Percentiles rank a stretch among this genome's conserved stretches.
These are phyloP conservation scores for Calephelis perditalis DNA, from an alignment of 2,888 invertebrate genomes.

Conservation along the genomic window DNA sequence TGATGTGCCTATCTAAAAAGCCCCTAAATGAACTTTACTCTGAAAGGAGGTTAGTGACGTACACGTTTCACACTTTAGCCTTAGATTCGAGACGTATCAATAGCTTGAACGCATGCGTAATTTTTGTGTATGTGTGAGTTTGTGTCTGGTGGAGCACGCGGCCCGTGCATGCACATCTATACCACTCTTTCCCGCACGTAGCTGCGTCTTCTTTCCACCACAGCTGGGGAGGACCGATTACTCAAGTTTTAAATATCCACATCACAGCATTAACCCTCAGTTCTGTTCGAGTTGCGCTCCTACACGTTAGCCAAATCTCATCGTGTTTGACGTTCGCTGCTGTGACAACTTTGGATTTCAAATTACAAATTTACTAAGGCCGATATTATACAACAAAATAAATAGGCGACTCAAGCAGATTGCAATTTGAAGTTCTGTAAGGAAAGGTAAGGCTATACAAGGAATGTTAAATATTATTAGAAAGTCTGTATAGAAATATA, in stretches of 20 bases:
- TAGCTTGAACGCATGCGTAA: constrained; percentile 66
- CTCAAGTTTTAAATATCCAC: constrained; percentile 68
- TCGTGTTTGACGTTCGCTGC: constrained; percentile 43
- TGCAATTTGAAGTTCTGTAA: not conserved
- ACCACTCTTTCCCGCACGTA: constrained; percentile 49
- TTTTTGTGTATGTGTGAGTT: constrained; percentile 51
- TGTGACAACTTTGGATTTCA: constrained; percentile 46
- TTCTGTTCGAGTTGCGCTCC: constrained; percentile 58
- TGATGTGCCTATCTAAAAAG: constrained; percentile 17
- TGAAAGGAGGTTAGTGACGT: constrained; percentile 60
- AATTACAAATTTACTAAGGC: constrained; percentile 1
- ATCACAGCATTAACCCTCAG: constrained; percentile 57
- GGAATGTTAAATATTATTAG: constrained; percentile 1
- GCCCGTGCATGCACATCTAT: constrained; percentile 54
- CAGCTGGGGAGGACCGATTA: constrained; percentile 56
- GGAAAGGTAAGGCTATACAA: constrained; percentile 3
- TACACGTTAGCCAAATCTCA: constrained; percentile 42
- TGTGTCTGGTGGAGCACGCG: constrained; percentile 62
- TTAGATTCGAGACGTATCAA: constrained; percentile 49
- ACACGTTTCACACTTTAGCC: constrained; percentile 42
- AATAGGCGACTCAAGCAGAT: not conserved
- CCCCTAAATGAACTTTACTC: constrained; percentile 44
- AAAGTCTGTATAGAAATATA: too few species aligned
- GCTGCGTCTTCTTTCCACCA: constrained; percentile 42
- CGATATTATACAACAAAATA: constrained; percentile 3